These are phyloP conservation scores for Chelon labrosus DNA, from an alignment of 2,797 vertebrate genomes.

Conservation along the genomic window DNA sequence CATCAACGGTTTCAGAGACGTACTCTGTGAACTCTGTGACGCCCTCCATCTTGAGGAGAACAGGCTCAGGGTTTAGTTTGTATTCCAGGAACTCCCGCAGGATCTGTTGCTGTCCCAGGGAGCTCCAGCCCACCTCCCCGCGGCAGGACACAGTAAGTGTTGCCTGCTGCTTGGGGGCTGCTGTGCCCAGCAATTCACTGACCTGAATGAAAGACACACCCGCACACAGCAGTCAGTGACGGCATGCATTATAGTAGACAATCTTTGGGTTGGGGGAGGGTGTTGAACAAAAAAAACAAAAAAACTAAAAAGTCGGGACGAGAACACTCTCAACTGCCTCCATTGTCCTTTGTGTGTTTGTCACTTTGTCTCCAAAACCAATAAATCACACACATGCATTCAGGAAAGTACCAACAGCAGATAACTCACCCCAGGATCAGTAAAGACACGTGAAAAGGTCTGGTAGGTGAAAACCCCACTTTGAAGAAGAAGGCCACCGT, in stretches of 20 bases:
- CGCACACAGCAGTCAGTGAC: slow-evolving; percentile 42
- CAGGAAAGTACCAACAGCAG: background rate
- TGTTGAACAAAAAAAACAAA: background rate
- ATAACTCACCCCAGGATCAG: slow-evolving; percentile 89
- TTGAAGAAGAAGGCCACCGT: slow-evolving; percentile 94
- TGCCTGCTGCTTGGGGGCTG: slow-evolving; percentile 89
- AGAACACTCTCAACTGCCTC: background rate
- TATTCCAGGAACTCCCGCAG: slow-evolving; percentile 89
- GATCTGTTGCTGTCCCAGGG: slow-evolving; percentile 86
- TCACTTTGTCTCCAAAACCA: background rate
- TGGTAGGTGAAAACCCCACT: slow-evolving; percentile 91
- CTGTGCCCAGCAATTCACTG: slow-evolving; percentile 88
- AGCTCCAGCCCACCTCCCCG: slow-evolving; percentile 95
- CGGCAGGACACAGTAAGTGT: slow-evolving; percentile 94
- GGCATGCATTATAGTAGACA: background rate
- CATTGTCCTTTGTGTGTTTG: background rate
- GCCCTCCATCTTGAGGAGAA: slow-evolving; percentile 95
- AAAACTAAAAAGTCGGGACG: background rate
- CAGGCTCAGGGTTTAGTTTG: slow-evolving; percentile 91
- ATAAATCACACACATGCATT: background rate
- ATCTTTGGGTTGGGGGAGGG: background rate
- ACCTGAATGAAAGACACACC: slow-evolving; percentile 85
- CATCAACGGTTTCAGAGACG: slow-evolving; percentile 96
- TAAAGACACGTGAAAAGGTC: slow-evolving; percentile 89
- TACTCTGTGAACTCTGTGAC: slow-evolving; percentile 98